Evolutionary conservation across 2,888 invertebrate species (phyloP), one percentile per base, ranked within the genome.

Genomic region (Pseudococcus jackbeardsleyi): DNA sequence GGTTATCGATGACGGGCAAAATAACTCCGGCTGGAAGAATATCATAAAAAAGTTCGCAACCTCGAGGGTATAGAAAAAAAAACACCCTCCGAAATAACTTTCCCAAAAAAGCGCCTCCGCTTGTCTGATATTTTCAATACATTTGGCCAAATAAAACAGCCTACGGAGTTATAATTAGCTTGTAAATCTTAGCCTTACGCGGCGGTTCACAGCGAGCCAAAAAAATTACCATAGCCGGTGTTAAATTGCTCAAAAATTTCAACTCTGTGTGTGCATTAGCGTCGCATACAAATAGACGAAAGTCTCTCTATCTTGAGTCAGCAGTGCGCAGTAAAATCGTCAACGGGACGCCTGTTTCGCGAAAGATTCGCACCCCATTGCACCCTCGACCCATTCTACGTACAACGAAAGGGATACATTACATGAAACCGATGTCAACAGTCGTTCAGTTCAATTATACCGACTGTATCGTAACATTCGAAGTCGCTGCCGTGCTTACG

Each of bases 361-460:
- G 19, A 68, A 42, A 86, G n/a, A 39, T 85, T 85, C 85, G 64
- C 64, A 85, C 84, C 84, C 84, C 54, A 77, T 42, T 77, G 17
- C 77, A 19, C 79, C 42, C 79, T 46, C 46, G 19, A 46, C 79
- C 79, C 22, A 82, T 33, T 22, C 86, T 64, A 7, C 86, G 42
- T 19, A 3, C 22, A 9, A 11, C 19, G 64, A 64, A 79, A 86
- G 86, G 86, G 86, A 68, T 86, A 86, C 64, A 68, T 68, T 86
- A 68, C 86, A 46, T 33, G 22, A 86, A 86, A 68, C 86, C 86
- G 59, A 86, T 86, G 86, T 86, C 64, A 86, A 86, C 64, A 86
- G 86, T 86, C 86, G 86, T 86, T 86, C 86, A 86, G 86, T 86
- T 86, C 86, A 68, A 86, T 86, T 86, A 86, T 86, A 86, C 86